These are phyloP conservation scores for Rhinichthys klamathensis DNA, from an alignment of 2,113 vertebrate species.

Conservation along the genomic window DNA sequence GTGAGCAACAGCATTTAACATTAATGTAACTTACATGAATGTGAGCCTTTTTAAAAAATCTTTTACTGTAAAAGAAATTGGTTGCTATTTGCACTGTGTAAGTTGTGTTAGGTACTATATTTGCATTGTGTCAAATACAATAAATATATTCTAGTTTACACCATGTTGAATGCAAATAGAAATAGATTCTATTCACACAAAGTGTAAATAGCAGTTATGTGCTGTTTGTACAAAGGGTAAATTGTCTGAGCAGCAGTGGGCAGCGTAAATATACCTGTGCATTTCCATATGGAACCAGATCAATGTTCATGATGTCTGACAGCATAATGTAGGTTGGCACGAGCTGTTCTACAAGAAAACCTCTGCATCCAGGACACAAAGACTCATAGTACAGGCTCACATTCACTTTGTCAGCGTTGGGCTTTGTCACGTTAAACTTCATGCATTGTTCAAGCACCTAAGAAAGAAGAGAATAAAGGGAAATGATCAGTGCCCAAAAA, in stretches of 20 bases:
- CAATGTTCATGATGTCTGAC: slow-evolving; percentile 72
- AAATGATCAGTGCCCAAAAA: neutral
- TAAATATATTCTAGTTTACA: neutral
- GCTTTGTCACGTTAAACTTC: slow-evolving; percentile 59
- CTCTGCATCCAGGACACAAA: slow-evolving; percentile 81
- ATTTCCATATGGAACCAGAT: slow-evolving; percentile 89
- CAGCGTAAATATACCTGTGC: slow-evolving; percentile 74
- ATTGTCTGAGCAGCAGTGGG: too few relatives aligned
- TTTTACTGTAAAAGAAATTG: neutral
- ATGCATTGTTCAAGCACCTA: slow-evolving; percentile 76
- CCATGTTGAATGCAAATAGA: neutral
- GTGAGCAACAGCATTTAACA: neutral
- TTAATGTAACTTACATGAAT: neutral
- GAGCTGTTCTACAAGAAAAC: slow-evolving; percentile 72
- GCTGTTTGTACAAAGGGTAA: neutral
- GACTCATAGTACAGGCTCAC: slow-evolving; percentile 87
- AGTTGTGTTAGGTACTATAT: neutral
- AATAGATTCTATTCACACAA: neutral
- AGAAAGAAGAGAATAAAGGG: neutral
- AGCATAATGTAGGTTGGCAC: slow-evolving; percentile 84
- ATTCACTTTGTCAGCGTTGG: slow-evolving; percentile 53
- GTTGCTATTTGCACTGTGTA: neutral
- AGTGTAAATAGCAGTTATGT: neutral
- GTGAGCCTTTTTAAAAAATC: too few relatives aligned
- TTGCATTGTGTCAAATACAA: neutral